phyloP scores from a whole-genome alignment of 2,888 invertebrate species.

The Macaria liturata region DNA sequence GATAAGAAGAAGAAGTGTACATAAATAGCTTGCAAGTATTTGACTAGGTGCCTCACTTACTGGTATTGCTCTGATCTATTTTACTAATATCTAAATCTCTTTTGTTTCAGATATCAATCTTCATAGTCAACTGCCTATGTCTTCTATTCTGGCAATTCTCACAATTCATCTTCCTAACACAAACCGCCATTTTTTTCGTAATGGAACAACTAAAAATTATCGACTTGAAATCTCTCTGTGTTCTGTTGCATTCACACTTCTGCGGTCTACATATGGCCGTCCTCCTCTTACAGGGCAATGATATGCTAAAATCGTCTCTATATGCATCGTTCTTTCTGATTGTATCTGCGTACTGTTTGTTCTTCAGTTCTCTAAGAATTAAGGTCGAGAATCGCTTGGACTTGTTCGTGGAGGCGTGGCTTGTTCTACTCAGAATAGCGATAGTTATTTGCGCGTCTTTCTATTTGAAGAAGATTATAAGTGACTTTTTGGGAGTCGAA shows the following conservation, averaged over 20 bases:
- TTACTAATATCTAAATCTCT: neutral
- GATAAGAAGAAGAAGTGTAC: no score
- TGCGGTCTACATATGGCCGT: slow-evolving; percentile 70
- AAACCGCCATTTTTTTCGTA: slow-evolving; percentile 88
- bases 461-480: slow-evolving; percentile 67
- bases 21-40: no score
- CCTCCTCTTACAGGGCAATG: slow-evolving; percentile 69
- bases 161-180: slow-evolving; percentile 91
- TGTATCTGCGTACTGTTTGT: slow-evolving; percentile 59
- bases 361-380: slow-evolving; percentile 61
- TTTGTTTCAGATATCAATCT: slow-evolving; percentile 64
- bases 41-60: no score
- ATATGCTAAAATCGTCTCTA: slow-evolving; percentile 75
- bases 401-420: slow-evolving; percentile 54
- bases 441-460: slow-evolving; percentile 52
- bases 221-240: slow-evolving; percentile 60
- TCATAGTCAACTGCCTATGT: slow-evolving; percentile 70
- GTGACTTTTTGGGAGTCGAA: slow-evolving; percentile 59
- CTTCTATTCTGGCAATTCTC: slow-evolving; percentile 91
- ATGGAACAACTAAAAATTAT: slow-evolving; percentile 85
- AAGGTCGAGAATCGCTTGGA: slow-evolving; percentile 58
- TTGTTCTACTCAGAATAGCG: slow-evolving; percentile 51
- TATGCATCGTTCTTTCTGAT: slow-evolving; percentile 73
- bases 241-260: slow-evolving; percentile 69
- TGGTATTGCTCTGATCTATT: no score